Evolutionary conservation across 2,797 vertebrate genomes (phyloP), one percentile per base, ranked within the genome.

Genomic region (Paratrypauchen microcephalus): DNA sequence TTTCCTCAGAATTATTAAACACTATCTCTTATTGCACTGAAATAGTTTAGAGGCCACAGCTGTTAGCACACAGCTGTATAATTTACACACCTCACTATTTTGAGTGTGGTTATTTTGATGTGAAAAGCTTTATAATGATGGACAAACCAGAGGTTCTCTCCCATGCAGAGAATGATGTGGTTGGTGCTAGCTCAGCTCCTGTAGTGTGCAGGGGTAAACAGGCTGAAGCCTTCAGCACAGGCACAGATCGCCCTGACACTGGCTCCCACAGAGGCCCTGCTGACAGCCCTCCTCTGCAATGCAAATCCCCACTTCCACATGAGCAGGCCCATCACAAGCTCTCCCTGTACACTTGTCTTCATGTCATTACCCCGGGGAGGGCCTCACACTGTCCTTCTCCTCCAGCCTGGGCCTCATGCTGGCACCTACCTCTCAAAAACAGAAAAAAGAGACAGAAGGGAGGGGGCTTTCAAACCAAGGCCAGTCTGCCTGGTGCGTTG

Each of bases 1-100:
- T 89, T 87, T 86, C 85, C 71, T 73, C 66, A 91, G 74, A 91
- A 93, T 92, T 90, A 91, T 91, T 89, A 87, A 91, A 88, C 82
- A 73, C 78, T 64, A 76, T 81, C 80, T 87, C 78, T 87, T 80
- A 88, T 86, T 91, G 81, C 83, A 82, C 85, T 80, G 83, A 86
- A 91, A 89, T 85, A 87, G 87, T 91, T 90, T 81, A 89, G 74
- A 87, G 77, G 79, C 86, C 83, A 78, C 74, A 83, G 83, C 84
- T 86, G 65, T 76, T 80, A 86, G 83, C 87, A 80, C 73, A 70
- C 68, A 82, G 78, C 86, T 86, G 66, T 83, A 87, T 80, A 75
- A 86, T 86, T 85, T 78, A 87, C 84, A 77, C 76, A 78, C 39
- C 23, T 36, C 36, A 71, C 75, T 77, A 70, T 75, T 82, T 75